Conservation (phyloP, 2,113 vertebrate species). For the Hemiprocne comata region DNA sequence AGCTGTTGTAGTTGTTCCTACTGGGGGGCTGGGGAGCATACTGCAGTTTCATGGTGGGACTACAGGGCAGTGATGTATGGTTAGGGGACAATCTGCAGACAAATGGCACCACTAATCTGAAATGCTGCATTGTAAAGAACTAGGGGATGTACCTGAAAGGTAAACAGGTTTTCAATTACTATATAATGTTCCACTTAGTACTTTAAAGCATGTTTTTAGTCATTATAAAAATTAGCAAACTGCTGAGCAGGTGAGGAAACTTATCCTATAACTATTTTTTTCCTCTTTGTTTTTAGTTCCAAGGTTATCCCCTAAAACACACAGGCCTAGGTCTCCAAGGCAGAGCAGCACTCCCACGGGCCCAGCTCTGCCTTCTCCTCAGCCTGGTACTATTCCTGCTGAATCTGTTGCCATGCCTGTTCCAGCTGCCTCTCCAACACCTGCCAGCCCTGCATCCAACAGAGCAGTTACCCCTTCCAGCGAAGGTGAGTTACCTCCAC, state of each 20-base stretch:
- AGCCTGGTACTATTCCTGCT: conserved; percentile 84
- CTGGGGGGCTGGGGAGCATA: neutral
- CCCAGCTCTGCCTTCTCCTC: conserved; percentile 85
- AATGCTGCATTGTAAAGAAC: neutral
- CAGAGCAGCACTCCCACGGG: conserved; percentile 86
- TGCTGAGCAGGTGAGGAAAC: neutral
- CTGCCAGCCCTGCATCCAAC: conserved; percentile 90
- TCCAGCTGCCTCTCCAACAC: conserved; percentile 88
- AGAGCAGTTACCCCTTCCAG: conserved; percentile 85
- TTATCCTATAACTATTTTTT: conserved; percentile 25
- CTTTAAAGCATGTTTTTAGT: conserved; percentile 38
- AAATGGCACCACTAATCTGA: neutral
- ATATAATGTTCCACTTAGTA: neutral
- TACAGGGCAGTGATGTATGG: neutral
- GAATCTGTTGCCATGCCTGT: conserved; percentile 84
- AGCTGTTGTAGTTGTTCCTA: neutral
- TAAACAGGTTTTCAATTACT: conserved; percentile 16
- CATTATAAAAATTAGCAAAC: neutral
- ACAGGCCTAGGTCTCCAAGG: conserved; percentile 95
- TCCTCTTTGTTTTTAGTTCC: conserved; percentile 76
- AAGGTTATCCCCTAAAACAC: conserved; percentile 84
- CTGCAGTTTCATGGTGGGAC: neutral
- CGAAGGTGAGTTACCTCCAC: conserved; percentile 78
- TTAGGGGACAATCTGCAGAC: neutral
- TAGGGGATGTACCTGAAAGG: conserved; percentile 42